A percentile compares a stretch with the other conserved stretches of the same genome.
These are phyloP conservation scores for Gymnocheta viridis DNA, from an alignment of 2,888 invertebrate species.

Conservation along the genomic window DNA sequence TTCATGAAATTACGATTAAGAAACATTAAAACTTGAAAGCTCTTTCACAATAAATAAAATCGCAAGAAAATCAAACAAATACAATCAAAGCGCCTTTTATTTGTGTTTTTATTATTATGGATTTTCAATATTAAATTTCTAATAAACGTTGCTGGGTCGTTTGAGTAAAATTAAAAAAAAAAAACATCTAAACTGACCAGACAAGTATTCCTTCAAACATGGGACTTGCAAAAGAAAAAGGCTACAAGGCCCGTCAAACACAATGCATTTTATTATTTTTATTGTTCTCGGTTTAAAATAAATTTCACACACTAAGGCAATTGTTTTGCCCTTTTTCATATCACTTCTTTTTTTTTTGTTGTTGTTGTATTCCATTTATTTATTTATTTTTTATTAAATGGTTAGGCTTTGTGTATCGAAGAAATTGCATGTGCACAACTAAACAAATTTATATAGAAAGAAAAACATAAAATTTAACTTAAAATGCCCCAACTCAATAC, in stretches of 20 bases:
- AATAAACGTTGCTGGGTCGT: neutral
- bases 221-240: neutral
- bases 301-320: conserved; percentile 45
- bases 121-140: neutral
- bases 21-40: neutral
- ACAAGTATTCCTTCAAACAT: neutral
- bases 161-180: neutral
- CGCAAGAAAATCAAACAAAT: neutral
- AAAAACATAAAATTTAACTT: neutral
- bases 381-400: neutral
- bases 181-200: conserved; percentile 2
- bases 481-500: conserved; percentile 24
- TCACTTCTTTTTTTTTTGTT: conserved; percentile 26
- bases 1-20: conserved; percentile 30
- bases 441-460: neutral
- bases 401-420: neutral
- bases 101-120: neutral
- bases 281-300: conserved; percentile 36
- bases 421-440: conserved; percentile 43
- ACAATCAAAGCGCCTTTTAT: no score
- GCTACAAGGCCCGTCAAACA: neutral
- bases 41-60: neutral
- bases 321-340: conserved; percentile 35
- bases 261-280: conserved; percentile 23
- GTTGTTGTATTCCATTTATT: conserved; percentile 31